phyloP scores from a whole-genome alignment of 1,140 invertebrate genomes.

The Pachypeltis micranthus region DNA sequence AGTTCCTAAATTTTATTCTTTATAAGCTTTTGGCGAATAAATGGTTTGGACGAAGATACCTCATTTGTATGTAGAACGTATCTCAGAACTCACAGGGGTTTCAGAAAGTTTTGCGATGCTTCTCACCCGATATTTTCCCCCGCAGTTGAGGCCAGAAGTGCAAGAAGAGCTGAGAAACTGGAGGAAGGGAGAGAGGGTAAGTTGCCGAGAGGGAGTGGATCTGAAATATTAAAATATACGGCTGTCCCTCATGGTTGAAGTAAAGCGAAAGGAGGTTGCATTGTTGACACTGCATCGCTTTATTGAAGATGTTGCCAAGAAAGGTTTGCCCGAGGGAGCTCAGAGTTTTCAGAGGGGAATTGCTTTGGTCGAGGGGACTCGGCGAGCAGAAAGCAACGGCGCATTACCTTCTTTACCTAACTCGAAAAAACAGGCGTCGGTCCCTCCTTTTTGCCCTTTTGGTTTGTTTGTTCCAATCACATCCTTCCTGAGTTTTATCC shows the following conservation, averaged over 20 bases:
- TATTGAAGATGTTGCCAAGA: too few species aligned
- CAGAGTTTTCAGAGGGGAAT: too few species aligned
- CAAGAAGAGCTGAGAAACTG: background rate
- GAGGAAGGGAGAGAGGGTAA: background rate
- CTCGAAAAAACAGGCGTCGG: background rate
- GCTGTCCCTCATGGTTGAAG: background rate
- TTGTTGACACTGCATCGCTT: slow-evolving; percentile 10
- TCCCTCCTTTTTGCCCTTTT: background rate
- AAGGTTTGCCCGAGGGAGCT: too few species aligned
- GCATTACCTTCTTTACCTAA: background rate
- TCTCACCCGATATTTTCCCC: background rate
- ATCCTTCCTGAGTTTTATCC: background rate
- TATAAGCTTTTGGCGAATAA: too few species aligned
- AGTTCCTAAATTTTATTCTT: too few species aligned
- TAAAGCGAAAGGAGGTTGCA: background rate
- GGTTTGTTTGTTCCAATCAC: background rate
- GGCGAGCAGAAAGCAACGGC: background rate
- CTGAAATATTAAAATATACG: slow-evolving; percentile 13
- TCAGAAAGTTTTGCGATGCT: background rate
- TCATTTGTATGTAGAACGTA: background rate
- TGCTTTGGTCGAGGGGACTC: too few species aligned
- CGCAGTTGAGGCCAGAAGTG: background rate
- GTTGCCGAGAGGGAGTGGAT: background rate
- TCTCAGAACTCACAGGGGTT: background rate
- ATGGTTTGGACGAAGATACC: too few species aligned